Evolutionary conservation across 2,113 vertebrate genomes (phyloP), one percentile per base, ranked within the genome.

Genomic region (Hippopotamus amphibius): DNA sequence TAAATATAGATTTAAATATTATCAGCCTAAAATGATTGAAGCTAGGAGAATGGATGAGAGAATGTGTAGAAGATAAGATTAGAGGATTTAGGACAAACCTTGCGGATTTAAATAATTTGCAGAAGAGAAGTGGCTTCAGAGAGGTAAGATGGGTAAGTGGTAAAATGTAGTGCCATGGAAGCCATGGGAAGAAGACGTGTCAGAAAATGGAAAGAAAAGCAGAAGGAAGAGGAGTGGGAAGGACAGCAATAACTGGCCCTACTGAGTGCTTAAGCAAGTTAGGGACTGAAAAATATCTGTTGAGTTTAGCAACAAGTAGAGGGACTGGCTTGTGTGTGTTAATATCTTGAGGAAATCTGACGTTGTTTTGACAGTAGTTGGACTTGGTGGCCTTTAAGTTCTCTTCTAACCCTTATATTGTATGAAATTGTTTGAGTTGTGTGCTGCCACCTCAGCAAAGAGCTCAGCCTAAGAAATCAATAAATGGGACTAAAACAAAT

Each of bases 401-500:
- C 30, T n/a, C 68, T 90, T 74, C 68, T n/a, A 74, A 33, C 41
- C 43, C 19, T 57, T 63, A 93, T 63, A 46, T 72, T 81, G 46
- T 90, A 15, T 74, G 48, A 74, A 86, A 81, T 48, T 74, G 63
- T 93, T 71, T 79, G 55, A 94, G 26, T 55, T 94, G 37, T 90
- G 11, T 94, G 41, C 87, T 74, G 37, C 48, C 68, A 82, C 74
- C 65, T 96, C 24, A 86, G 37, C 66, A 87, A 91, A 87, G 41
- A 81, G 12, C 11, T 81, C 41, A 87, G 26, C 19, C 71, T 41
- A 72, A 72, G 15, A 79, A 85, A 90, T 68, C 66, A 57, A 96
- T 87, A n/a, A 81, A 74, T 33, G 80, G 57, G 72, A 90, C 57
- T 90, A 22, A 71, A 71, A 59, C 74, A 87, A 68, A 85, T 71